Conservation (phyloP, 2,113 vertebrate genomes). For the Anguilla rostrata region DNA sequence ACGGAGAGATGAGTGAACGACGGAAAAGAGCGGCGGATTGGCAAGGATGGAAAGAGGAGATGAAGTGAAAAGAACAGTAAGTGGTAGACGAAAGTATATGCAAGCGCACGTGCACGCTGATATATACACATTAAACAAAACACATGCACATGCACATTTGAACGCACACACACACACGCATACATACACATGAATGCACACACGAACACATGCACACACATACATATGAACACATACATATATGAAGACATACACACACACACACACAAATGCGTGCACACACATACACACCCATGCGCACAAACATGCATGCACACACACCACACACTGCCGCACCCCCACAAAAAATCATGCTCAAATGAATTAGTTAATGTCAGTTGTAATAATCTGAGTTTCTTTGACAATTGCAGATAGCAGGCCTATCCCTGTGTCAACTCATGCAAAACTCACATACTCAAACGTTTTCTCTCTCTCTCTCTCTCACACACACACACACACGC, state of each 20-base stretch:
- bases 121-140: background rate
- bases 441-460: background rate
- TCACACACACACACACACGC: slow-evolving; percentile 16
- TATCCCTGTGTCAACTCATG: background rate
- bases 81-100: background rate
- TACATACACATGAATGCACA: background rate
- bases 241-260: background rate
- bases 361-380: too few relatives aligned
- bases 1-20: background rate
- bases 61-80: background rate
- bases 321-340: background rate
- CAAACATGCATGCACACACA: too few relatives aligned
- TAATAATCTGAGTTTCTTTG: too few relatives aligned
- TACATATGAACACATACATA: too few relatives aligned
- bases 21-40: background rate
- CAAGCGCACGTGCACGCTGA: background rate
- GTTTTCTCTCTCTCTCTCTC: too few relatives aligned
- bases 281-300: too few relatives aligned
- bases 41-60: background rate
- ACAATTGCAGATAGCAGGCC: too few relatives aligned
- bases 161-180: background rate
- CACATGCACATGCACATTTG: background rate
- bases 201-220: background rate
- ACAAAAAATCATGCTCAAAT: too few relatives aligned
- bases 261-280: background rate